A percentile compares a stretch with the other conserved stretches of the same genome.
These are phyloP conservation scores for Odontomyia ornata DNA, from an alignment of 2,888 invertebrate genomes.

Conservation along the genomic window DNA sequence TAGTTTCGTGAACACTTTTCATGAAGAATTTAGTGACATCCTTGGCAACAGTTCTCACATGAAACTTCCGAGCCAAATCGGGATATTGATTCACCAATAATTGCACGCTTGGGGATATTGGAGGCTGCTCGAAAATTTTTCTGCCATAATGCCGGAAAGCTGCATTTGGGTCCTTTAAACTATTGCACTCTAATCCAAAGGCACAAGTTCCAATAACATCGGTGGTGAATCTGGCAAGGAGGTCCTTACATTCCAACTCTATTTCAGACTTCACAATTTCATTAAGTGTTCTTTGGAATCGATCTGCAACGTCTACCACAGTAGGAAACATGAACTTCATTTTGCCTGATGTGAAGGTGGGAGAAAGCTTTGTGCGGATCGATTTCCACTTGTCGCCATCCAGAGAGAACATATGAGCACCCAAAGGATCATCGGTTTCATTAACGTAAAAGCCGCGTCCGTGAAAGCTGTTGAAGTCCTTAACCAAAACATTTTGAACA, in stretches of 20 bases:
- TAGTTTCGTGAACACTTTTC: slow-evolving; percentile 59
- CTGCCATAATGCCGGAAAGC: slow-evolving; percentile 58
- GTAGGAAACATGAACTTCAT: slow-evolving; percentile 65
- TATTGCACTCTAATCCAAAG: slow-evolving; percentile 65
- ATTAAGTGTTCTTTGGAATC: slow-evolving; percentile 52
- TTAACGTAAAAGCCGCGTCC: slow-evolving; percentile 59
- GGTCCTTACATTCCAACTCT: slow-evolving; percentile 63
- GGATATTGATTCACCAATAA: slow-evolving; percentile 3
- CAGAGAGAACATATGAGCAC: slow-evolving; percentile 57
- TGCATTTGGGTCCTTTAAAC: slow-evolving; percentile 60
- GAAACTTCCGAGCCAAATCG: not conserved
- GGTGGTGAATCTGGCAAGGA: slow-evolving; percentile 63
- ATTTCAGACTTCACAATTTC: slow-evolving; percentile 42
- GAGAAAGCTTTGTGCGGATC: slow-evolving; percentile 63
- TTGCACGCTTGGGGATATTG: not conserved
- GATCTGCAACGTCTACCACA: slow-evolving; percentile 56
- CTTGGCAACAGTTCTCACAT: slow-evolving; percentile 52
- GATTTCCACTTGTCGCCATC: slow-evolving; percentile 64
- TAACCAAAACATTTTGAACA: slow-evolving; percentile 57
- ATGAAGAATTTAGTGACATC: slow-evolving; percentile 57
- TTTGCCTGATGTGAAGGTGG: slow-evolving; percentile 66
- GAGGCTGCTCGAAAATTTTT: not conserved
- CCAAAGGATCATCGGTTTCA: slow-evolving; percentile 59
- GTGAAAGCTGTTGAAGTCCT: slow-evolving; percentile 61
- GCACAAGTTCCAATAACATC: slow-evolving; percentile 66